Conservation (phyloP, 2,113 vertebrate genomes). For the Miniopterus natalensis region DNA sequence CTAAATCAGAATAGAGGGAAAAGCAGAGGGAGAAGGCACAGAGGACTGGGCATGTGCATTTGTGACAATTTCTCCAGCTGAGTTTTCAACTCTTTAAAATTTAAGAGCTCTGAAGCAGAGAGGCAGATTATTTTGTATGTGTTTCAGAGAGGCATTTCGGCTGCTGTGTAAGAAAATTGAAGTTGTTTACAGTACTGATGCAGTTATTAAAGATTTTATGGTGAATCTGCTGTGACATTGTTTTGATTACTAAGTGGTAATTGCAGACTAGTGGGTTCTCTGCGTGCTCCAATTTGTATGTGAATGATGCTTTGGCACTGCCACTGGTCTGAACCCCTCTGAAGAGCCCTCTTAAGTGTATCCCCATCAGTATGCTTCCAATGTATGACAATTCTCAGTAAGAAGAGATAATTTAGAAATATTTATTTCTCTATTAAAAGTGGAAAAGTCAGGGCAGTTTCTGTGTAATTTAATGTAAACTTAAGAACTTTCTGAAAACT, state of each 20-base stretch:
- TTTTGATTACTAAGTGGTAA: slow-evolving; percentile 53
- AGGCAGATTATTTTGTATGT: slow-evolving; percentile 58
- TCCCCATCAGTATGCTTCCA: slow-evolving; percentile 47
- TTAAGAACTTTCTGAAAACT: slow-evolving; percentile 40
- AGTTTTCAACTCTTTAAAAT: neutral
- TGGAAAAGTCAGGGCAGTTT: slow-evolving; percentile 41
- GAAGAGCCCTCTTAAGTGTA: slow-evolving; percentile 10
- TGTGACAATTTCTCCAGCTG: neutral
- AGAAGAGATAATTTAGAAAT: slow-evolving; percentile 68
- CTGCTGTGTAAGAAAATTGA: slow-evolving; percentile 62
- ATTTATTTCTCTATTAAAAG: slow-evolving; percentile 73
- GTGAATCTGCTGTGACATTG: neutral
- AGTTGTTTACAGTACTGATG: slow-evolving; percentile 67
- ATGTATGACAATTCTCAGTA: slow-evolving; percentile 37
- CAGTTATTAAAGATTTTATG: slow-evolving; percentile 62
- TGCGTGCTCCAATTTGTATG: neutral
- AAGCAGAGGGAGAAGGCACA: neutral
- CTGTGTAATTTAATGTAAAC: slow-evolving; percentile 54
- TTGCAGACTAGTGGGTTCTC: neutral
- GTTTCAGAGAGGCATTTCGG: slow-evolving; percentile 61
- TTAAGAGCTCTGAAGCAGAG: slow-evolving; percentile 17
- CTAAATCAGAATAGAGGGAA: neutral
- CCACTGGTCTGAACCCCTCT: neutral
- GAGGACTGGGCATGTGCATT: neutral
- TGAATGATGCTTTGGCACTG: neutral